These are phyloP conservation scores for Sardina pilchardus DNA, from an alignment of 2,113 vertebrate species.

Conservation along the genomic window DNA sequence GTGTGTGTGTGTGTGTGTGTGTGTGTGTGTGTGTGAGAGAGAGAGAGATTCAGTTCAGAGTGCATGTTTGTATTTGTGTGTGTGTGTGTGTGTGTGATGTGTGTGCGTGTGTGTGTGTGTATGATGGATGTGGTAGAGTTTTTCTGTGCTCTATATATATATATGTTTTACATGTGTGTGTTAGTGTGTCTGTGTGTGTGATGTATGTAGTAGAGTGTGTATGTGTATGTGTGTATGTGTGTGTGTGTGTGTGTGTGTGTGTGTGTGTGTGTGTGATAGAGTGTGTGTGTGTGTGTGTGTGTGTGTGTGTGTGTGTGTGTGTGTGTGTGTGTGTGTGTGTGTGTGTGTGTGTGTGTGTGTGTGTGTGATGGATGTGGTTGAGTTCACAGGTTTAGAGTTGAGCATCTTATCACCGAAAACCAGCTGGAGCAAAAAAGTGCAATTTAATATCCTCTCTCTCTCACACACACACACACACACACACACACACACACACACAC, in stretches of 20 bases:
- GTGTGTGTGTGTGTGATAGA: not conserved
- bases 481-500: not conserved
- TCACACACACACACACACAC: conserved; percentile 34
- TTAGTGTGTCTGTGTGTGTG: not conserved
- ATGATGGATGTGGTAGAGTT: too few relatives aligned
- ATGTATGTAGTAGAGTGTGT: not conserved
- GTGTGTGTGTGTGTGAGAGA: too few relatives aligned
- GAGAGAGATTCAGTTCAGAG: too few relatives aligned
- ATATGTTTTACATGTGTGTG: too few relatives aligned
- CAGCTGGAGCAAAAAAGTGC: not conserved
- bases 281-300: not conserved
- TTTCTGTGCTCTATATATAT: too few relatives aligned
- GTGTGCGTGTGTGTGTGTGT: too few relatives aligned
- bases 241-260: not conserved
- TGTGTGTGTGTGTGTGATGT: too few relatives aligned
- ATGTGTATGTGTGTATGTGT: not conserved
- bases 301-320: conserved; percentile 24
- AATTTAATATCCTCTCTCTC: not conserved
- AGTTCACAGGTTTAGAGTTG: not conserved
- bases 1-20: too few relatives aligned
- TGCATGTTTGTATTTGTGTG: too few relatives aligned
- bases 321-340: not conserved
- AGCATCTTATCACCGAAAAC: not conserved
- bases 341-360: not conserved
- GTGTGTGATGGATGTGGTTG: not conserved